Base-by-base conservation (phyloP, 1,140 invertebrate genomes). In the Drosophila jambulina region DNA sequence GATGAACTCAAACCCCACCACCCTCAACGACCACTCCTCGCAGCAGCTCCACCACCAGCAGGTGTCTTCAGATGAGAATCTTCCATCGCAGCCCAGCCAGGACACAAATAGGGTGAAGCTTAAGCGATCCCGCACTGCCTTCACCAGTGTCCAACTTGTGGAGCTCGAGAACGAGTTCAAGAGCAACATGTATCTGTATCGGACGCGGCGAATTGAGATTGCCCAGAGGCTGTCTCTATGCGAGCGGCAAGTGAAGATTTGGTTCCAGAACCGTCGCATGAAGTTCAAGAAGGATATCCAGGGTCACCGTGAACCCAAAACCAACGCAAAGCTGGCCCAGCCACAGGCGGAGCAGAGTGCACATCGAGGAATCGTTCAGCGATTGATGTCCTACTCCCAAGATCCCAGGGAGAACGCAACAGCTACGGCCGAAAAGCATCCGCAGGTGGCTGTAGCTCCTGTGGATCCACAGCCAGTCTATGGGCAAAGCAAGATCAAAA, bases 231-330 rank as follows among this genome's bases (percentile, higher is more conserved):
- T 98, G 3, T 94, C 94, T 27, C 93, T 98, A 0, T 95, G 96
- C 1, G 97, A 98, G 83, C 93, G 97, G 23, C 97, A 98, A 92
- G 97, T 98, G 23, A 98, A 98, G 93, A 98, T 98, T 59, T 98
- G 97, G 97, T 98, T 92, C 71, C 91, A 92, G 75, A 92, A 92
- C 48, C 83, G 91, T 4, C 91, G 91, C 54, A 92, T 92, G 91
- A 92, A 92, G 43, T 82, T 80, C 51, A 92, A 92, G 32, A 92
- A 92, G 62, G 85, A 90, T 43, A 71, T 86, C n/a, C 90, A 83
- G 36, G 82, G 87, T 6, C 78, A 80, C 38, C 81, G 82, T 0
- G 77, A 91, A 12, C 61, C 53, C 8, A 78, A 85, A 27, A 25
- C 77, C 0, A 82, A 53, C 19, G 72, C 68, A 5, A 92, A 86